Base-by-base conservation (phyloP, 2,113 vertebrate genomes). In the Anser brachyrhynchus region DNA sequence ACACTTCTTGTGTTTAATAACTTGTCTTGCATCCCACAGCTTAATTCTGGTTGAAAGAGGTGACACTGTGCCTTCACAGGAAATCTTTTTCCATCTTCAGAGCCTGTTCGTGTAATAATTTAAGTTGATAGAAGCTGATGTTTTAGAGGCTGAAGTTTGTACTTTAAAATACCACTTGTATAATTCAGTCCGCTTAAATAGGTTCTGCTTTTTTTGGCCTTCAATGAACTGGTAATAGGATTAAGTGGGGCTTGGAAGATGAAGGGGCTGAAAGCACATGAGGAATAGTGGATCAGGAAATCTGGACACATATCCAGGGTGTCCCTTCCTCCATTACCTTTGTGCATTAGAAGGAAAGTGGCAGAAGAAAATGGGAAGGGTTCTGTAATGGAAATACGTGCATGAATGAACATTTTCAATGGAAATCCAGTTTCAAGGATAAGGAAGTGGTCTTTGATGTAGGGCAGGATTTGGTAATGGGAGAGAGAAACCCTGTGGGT, bases 311-410 rank as follows among this genome's bases (percentile, higher is more conserved):
- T 35, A 49, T 4, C 29, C 9, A 29, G 39, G 37, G 15, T 85
- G 58, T 29, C 57, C 18, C 2, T 0, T 81, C 46, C 62, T 84
- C 65, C 7, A 2, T 5, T 9, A 21, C 0, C 0, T 11, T n/a
- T 46, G 44, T 39, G 52, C 6, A 9, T 67, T 25, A 55, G 62
- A 46, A 91, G 33, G 70, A 54, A 92, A 55, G 55, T 10, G 55
- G 59, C 44, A 73, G 51, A 15, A 55, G 35, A n/a, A 65, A 74
- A 72, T 0, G 2, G 71, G 51, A 66, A 80, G 37, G 59, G 44
- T 83, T 72, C 88, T 58, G 85, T 87, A 35, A 86, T 77, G 85
- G 96, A 94, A 90, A 93, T 75, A 20, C 0, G 6, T 31, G 54
- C 22, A 14, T 10, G 14, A 58, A 35, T 6, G 41, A 83, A 21